phyloP scores from a whole-genome alignment of 2,113 vertebrate genomes.

The Rhodinocichla rosea region DNA sequence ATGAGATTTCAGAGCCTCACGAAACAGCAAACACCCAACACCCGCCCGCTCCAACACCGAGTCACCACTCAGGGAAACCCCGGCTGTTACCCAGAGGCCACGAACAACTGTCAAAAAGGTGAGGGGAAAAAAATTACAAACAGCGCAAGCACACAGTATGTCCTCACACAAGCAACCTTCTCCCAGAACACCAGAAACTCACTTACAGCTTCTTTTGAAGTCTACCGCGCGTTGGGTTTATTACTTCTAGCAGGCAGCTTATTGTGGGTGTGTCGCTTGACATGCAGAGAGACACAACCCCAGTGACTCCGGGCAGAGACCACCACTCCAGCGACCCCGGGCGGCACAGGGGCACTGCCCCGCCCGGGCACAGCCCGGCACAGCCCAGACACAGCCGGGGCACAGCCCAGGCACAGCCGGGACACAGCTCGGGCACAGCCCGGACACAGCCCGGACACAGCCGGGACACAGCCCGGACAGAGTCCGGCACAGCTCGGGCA shows the following conservation, averaged over 20 bases:
- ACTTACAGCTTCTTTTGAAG: not conserved
- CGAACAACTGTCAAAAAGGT: not conserved
- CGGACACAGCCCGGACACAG: too few relatives aligned
- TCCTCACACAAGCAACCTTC: not conserved
- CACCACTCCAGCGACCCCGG: not conserved
- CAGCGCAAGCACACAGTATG: not conserved
- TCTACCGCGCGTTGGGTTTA: not conserved
- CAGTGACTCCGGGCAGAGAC: not conserved
- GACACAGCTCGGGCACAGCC: too few relatives aligned
- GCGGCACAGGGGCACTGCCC: not conserved
- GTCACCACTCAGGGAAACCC: not conserved
- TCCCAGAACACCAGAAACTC: not conserved
- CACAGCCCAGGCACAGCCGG: too few relatives aligned
- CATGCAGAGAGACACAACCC: not conserved
- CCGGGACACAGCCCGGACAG: too few relatives aligned
- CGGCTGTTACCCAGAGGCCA: not conserved
- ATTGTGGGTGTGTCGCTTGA: not conserved
- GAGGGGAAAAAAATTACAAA: accelerated
- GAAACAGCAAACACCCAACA: not conserved
- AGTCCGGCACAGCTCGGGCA: too few relatives aligned
- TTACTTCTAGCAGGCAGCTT: not conserved
- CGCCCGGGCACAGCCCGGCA: not conserved
- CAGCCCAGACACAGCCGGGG: too few relatives aligned
- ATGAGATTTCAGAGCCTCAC: not conserved
- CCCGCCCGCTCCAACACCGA: not conserved